phyloP scores from a whole-genome alignment of 2,797 vertebrate species.

The Psittacula echo region DNA sequence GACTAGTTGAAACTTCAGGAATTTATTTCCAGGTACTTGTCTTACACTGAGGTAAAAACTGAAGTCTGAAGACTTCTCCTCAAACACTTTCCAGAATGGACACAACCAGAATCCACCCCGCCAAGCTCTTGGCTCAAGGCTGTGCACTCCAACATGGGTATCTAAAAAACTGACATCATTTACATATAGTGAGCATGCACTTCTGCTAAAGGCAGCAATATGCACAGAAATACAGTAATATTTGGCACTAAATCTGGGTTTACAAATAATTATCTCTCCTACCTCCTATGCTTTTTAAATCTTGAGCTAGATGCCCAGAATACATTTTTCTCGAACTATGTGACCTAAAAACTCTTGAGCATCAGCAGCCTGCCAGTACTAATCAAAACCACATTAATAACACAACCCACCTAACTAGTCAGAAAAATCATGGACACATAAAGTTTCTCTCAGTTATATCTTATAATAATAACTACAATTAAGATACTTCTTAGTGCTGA shows the following conservation, averaged over 20 bases:
- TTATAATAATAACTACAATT: neutral
- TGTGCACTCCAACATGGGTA: accelerated
- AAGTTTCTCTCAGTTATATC: neutral
- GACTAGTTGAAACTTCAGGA: neutral
- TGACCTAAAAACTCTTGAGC: neutral
- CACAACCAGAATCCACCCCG: neutral
- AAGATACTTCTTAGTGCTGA: neutral
- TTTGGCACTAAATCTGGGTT: neutral
- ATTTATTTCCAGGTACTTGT: neutral
- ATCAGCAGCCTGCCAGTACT: neutral
- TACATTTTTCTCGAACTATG: neutral
- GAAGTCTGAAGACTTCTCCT: neutral
- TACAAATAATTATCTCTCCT: neutral
- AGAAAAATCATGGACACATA: neutral
- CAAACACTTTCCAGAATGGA: neutral
- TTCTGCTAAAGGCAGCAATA: neutral
- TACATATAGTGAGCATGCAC: neutral
- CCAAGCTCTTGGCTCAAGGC: neutral
- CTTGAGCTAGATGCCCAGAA: neutral
- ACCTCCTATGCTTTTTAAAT: neutral
- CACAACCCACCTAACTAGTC: neutral
- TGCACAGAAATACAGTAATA: neutral
- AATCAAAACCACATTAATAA: neutral
- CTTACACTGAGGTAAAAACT: neutral
- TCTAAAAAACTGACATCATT: neutral